These are phyloP conservation scores for Carettochelys insculpta DNA, from an alignment of 2,113 vertebrate genomes.

Conservation along the genomic window DNA sequence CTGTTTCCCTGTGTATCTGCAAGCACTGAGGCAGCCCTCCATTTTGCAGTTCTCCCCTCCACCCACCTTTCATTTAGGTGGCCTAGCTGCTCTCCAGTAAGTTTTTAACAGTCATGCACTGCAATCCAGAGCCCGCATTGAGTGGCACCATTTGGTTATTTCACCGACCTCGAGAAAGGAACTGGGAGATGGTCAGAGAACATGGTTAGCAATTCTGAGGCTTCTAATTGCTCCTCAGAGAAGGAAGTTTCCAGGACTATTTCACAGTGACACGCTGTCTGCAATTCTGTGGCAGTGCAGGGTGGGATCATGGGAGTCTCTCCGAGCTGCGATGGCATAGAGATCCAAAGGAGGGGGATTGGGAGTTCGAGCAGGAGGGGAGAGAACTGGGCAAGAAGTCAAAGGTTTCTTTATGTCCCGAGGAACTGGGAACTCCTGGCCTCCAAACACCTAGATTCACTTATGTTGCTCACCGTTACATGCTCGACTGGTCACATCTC, in stretches of 20 bases:
- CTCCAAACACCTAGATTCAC: constrained; percentile 26
- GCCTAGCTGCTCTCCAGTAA: constrained; percentile 27
- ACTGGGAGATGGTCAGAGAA: background rate
- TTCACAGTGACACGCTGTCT: background rate
- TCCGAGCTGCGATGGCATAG: background rate
- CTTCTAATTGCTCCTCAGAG: rapidly evolving
- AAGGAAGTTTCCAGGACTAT: background rate
- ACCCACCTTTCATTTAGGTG: constrained; percentile 39
- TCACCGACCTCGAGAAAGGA: background rate
- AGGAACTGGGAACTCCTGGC: constrained; percentile 13
- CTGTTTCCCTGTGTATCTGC: background rate
- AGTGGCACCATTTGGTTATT: background rate
- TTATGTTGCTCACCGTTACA: constrained; percentile 28
- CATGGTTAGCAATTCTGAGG: background rate
- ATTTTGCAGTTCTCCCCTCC: background rate
- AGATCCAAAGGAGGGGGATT: background rate
- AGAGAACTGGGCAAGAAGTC: constrained; percentile 17
- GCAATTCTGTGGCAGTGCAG: background rate
- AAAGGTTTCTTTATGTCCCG: constrained; percentile 38
- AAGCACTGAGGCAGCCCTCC: background rate
- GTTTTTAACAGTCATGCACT: background rate
- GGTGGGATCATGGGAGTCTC: background rate
- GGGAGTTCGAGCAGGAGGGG: background rate
- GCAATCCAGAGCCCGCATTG: background rate
- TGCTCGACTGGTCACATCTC: constrained; percentile 23